Conservation (phyloP, 1,140 invertebrate species). For the Drosophila yakuba region DNA sequence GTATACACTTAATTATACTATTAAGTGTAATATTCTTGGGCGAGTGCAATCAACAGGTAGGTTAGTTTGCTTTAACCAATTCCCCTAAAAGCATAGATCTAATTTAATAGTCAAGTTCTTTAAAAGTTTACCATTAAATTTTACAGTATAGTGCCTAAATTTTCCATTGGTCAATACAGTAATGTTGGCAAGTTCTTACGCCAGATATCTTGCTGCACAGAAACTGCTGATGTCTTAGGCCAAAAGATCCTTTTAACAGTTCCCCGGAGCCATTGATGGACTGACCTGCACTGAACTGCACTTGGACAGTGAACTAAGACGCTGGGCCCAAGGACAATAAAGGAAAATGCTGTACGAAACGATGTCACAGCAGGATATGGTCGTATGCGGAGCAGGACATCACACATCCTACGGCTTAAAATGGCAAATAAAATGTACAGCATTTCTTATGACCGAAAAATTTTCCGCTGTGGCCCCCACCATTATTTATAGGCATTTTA, state of each 20-base stretch:
- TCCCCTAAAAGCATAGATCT: too few relatives aligned
- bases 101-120: neutral
- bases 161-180: too few relatives aligned
- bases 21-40: neutral
- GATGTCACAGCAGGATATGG: slow-evolving; percentile 39
- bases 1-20: neutral
- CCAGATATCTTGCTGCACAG: neutral
- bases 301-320: slow-evolving; percentile 3
- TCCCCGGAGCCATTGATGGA: slow-evolving; percentile 1
- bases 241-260: neutral
- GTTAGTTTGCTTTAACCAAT: neutral
- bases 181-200: too few relatives aligned
- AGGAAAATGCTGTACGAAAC: slow-evolving; percentile 11
- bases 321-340: slow-evolving; percentile 14
- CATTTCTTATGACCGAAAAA: slow-evolving; percentile 57
- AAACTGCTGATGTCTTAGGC: neutral
- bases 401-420: slow-evolving; percentile 42
- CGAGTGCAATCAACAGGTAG: neutral
- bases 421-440: slow-evolving; percentile 61
- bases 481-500: slow-evolving; percentile 79
- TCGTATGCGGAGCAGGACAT: slow-evolving; percentile 25
- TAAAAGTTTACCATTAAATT: too few relatives aligned
- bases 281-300: slow-evolving; percentile 16
- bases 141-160: too few relatives aligned
- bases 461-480: slow-evolving; percentile 31